phyloP scores from a whole-genome alignment of 64 coral and sea anemone genomes.

The Dendronephthya gigantea region DNA sequence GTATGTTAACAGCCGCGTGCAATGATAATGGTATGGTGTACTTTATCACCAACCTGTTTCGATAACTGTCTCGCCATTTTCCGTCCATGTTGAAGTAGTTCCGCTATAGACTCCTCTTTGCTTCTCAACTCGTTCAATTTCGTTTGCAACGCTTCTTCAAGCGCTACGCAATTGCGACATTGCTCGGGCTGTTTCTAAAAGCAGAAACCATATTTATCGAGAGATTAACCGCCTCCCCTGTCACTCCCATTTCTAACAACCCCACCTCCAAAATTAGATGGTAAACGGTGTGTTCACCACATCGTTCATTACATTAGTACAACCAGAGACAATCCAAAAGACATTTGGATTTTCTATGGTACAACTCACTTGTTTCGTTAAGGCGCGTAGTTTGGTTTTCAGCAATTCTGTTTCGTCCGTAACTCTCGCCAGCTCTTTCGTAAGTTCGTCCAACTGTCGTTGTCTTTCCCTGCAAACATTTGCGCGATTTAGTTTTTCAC shows the following conservation, averaged over 20 bases:
- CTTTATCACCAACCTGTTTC: not conserved
- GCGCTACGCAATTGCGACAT: not conserved
- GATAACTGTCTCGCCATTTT: conserved; percentile 14
- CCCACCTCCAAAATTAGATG: not conserved
- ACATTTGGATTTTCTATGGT: too few species aligned
- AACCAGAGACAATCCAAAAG: too few species aligned
- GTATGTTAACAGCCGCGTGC: too few species aligned
- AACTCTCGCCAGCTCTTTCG: not conserved
- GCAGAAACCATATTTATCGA: not conserved
- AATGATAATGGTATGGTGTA: not conserved
- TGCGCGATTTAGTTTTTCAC: not conserved
- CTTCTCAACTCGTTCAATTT: not conserved
- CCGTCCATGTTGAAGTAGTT: not conserved
- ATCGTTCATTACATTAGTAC: too few species aligned
- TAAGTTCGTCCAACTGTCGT: not conserved
- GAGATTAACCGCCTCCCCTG: not conserved
- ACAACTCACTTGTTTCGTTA: not conserved
- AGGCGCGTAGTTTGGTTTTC: not conserved
- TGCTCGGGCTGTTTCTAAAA: not conserved
- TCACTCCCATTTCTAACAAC: not conserved
- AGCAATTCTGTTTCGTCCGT: not conserved
- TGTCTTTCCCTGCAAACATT: not conserved
- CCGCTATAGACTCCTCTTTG: not conserved
- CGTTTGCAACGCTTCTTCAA: not conserved
- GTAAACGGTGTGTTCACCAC: too few species aligned